Evolutionary conservation across 2,888 invertebrate genomes (phyloP).

Genomic region (Nomada lathburiana): DNA sequence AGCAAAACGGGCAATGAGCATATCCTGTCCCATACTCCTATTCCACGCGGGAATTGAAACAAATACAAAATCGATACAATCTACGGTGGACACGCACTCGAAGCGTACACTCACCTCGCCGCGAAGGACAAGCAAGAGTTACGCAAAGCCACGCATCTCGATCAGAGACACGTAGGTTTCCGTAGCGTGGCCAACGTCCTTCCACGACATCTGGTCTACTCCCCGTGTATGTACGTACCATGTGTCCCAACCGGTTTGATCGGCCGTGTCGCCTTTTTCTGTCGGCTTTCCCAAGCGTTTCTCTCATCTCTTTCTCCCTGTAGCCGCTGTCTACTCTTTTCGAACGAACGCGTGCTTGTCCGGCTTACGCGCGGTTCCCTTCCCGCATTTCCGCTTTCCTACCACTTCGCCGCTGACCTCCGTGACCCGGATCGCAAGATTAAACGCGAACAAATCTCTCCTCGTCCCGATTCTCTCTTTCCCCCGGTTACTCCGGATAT

Average conservation of each 20-base stretch:
- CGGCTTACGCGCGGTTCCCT: constrained; percentile 48
- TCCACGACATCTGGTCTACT: constrained; percentile 40
- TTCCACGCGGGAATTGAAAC: too few relatives aligned
- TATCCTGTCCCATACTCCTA: neutral
- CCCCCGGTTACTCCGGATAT: constrained; percentile 37
- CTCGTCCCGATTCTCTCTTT: neutral
- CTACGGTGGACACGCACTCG: neutral
- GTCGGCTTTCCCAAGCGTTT: constrained; percentile 66
- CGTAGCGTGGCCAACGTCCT: constrained; percentile 42
- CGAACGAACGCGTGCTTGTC: constrained; percentile 43
- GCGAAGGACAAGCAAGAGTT: constrained; percentile 16
- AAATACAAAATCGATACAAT: neutral
- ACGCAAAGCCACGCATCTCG: constrained; percentile 42
- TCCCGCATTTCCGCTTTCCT: constrained; percentile 64
- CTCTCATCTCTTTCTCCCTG: constrained; percentile 39
- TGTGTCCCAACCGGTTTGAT: constrained; percentile 65
- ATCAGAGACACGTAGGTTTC: constrained; percentile 29
- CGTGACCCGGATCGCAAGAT: constrained; percentile 61
- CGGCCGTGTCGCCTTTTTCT: constrained; percentile 64
- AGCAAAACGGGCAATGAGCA: neutral
- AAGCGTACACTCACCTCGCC: constrained; percentile 12
- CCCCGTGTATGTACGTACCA: constrained; percentile 1
- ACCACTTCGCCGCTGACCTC: constrained; percentile 54
- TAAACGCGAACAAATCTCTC: constrained; percentile 46
- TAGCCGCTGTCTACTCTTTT: constrained; percentile 14